A percentile compares a stretch with the other conserved stretches of the same genome.
phyloP scores from a whole-genome alignment of 1,140 invertebrate genomes.

The Drosophila punjabiensis region DNA sequence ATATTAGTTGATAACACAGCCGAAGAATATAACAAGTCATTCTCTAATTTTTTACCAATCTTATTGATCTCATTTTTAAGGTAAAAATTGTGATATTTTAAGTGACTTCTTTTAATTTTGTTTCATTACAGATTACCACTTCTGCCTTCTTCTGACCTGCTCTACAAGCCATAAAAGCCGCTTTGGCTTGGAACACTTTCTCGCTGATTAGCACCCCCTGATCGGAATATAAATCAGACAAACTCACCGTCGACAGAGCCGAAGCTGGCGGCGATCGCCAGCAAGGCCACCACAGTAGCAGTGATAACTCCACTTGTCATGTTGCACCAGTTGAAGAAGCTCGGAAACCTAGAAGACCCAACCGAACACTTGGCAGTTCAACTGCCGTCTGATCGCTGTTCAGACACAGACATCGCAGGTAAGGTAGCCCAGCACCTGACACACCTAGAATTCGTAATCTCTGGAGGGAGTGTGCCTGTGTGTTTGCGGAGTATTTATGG shows the following conservation, averaged over 20 bases:
- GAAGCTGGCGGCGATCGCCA: constrained; percentile 39
- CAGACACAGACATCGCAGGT: constrained; percentile 13
- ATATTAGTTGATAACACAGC: background rate
- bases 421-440: constrained; percentile 36
- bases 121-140: background rate
- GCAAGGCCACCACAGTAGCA: constrained; percentile 24
- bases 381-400: constrained; percentile 57
- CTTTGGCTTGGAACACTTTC: constrained; percentile 32
- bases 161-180: constrained; percentile 13
- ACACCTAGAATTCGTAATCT: constrained; percentile 67
- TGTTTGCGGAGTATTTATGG: constrained; percentile 40
- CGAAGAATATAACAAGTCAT: background rate
- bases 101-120: background rate
- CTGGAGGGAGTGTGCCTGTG: background rate
- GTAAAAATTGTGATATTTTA: background rate
- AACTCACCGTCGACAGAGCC: constrained; percentile 59
- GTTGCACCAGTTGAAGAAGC: constrained; percentile 42
- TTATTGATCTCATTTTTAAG: background rate
- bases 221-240: constrained; percentile 59
- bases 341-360: constrained; percentile 18
- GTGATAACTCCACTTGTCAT: constrained; percentile 55
- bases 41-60: background rate
- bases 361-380: constrained; percentile 55
- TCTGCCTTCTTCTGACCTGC: constrained; percentile 4
- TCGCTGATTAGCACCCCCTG: constrained; percentile 55